These are phyloP conservation scores for Anas platyrhynchos DNA, from an alignment of 2,113 vertebrate species.

Conservation along the genomic window DNA sequence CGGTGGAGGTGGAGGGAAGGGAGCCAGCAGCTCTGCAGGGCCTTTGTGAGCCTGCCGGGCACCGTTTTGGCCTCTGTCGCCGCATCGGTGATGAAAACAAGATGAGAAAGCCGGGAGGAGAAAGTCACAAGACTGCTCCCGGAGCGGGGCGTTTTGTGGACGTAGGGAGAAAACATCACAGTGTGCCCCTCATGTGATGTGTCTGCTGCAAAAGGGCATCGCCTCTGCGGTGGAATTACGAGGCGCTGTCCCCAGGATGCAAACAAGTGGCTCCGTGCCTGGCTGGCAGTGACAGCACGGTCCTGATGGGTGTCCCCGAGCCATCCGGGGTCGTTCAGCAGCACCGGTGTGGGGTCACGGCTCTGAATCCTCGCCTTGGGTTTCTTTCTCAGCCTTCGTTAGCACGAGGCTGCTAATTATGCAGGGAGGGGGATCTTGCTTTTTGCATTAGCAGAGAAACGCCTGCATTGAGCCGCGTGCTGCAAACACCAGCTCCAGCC, in stretches of 20 bases:
- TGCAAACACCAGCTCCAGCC: neutral
- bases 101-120: neutral
- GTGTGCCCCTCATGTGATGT: neutral
- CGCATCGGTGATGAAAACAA: neutral
- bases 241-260: neutral
- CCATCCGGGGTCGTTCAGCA: neutral
- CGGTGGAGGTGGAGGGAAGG: neutral
- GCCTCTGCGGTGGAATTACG: neutral
- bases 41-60: neutral
- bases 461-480: rapidly evolving
- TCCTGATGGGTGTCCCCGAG: neutral
- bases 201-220: neutral
- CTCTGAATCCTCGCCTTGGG: neutral
- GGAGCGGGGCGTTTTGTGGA: neutral
- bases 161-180: neutral
- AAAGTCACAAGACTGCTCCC: slow-evolving; percentile 47
- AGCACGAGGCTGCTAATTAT: neutral
- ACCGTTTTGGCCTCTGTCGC: neutral
- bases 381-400: neutral
- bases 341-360: rapidly evolving
- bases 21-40: neutral
- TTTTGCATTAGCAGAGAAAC: neutral
- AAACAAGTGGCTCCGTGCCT: neutral
- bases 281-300: neutral
- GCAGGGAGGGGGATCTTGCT: neutral